A percentile compares a stretch with the other conserved stretches of the same genome.
Evolutionary conservation across 2,797 vertebrate genomes (phyloP).

Genomic region (Sciaenops ocellatus): DNA sequence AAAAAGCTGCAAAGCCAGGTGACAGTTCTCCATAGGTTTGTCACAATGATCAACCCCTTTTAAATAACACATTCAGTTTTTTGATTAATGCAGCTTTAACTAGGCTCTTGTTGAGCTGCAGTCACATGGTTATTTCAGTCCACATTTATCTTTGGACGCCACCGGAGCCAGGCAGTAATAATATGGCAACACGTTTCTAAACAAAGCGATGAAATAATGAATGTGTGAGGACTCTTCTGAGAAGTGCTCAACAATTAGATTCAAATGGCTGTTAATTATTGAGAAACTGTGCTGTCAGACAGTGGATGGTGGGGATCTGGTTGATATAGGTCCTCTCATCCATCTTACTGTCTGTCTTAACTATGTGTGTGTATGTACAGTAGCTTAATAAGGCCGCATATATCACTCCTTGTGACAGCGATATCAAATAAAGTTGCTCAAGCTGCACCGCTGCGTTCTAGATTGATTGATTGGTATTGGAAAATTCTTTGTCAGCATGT

Average conservation of each 20-base stretch:
- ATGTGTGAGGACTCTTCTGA: slow-evolving; percentile 26
- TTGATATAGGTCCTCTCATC: slow-evolving; percentile 28
- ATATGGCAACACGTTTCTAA: slow-evolving; percentile 6
- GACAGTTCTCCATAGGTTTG: too few species aligned
- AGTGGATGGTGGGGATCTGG: slow-evolving; percentile 27
- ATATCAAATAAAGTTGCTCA: slow-evolving; percentile 35
- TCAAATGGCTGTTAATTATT: slow-evolving; percentile 55
- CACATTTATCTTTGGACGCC: slow-evolving; percentile 5
- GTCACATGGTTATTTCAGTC: neutral
- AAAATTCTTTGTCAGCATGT: slow-evolving; percentile 40
- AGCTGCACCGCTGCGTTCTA: slow-evolving; percentile 5
- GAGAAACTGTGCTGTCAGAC: slow-evolving; percentile 32
- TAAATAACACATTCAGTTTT: too few species aligned
- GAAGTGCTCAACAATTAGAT: slow-evolving; percentile 39
- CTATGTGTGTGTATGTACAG: slow-evolving; percentile 25
- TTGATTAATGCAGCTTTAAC: too few species aligned
- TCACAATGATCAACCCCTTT: too few species aligned
- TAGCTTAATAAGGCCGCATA: slow-evolving; percentile 29
- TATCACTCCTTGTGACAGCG: slow-evolving; percentile 46
- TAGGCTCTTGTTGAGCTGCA: neutral
- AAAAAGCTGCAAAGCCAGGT: too few species aligned
- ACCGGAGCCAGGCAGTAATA: slow-evolving; percentile 6
- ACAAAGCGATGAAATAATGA: slow-evolving; percentile 32
- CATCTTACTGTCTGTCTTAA: slow-evolving; percentile 24
- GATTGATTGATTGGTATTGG: slow-evolving; percentile 42